Evolutionary conservation across 1,140 invertebrate genomes (phyloP), one percentile per base, ranked within the genome.

Genomic region (Globodera ellingtonae): DNA sequence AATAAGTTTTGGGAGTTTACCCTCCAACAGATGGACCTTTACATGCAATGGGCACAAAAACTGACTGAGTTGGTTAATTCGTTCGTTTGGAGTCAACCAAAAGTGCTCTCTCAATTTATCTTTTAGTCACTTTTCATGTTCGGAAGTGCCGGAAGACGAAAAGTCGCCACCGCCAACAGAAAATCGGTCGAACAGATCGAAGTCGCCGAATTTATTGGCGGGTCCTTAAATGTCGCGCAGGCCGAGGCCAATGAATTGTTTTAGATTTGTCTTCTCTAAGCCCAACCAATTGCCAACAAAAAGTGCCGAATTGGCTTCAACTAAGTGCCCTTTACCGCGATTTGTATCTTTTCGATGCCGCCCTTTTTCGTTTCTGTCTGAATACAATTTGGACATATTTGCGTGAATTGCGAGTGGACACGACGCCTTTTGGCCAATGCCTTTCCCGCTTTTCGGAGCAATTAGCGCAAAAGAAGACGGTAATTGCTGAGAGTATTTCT

Each of bases 1-100:
- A 65, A 86, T 48, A 83, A 80, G 56, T 75, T 84, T 70, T 84
- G 83, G 83, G 84, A 84, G 7, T 84, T 86, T 46, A 78, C 80
- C 18, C 66, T 84, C 48, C 67, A 84, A 21, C 47, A 77, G 18
- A 70, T 84, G 72, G 52, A 82, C 8, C 21, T 71, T 18, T 84
- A 84, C 79, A 47, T 66, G 1, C 80, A 86, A 59, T 84, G 83
- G 83, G 46, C 65, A 8, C 44, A 69, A 52, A 75, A 24, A 44
- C 10, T 84, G 35, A 78, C 50, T 46, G 66, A 69, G 81, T 82
- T 35, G 15, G 81, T 15, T 6, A 67, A 67, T 67, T 9, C 0
- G 13, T 6, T 9, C 24, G 6, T 15, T 4, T 35, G 67, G 47
- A 70, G 46, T 78, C 24, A 24, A 15, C 8, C 50, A n/a, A 56